phyloP scores from a whole-genome alignment of 1,140 invertebrate genomes.

The Drosophila bocqueti region DNA sequence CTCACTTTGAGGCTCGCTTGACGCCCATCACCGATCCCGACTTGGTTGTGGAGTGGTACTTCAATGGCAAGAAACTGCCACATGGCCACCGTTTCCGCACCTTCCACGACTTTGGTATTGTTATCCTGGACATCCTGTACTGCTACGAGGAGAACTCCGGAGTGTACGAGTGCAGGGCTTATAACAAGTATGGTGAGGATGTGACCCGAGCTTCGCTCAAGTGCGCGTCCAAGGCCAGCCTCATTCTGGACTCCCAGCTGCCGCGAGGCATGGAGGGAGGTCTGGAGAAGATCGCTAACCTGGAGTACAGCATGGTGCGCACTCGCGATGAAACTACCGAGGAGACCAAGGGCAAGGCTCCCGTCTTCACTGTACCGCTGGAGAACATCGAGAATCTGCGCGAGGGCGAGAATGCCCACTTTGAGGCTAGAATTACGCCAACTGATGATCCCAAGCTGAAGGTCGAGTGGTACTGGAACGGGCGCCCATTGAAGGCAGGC shows the following conservation, averaged over 20 bases:
- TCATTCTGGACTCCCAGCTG: slow-evolving; percentile 97
- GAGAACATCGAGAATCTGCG: slow-evolving; percentile 93
- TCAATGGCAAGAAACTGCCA: slow-evolving; percentile 95
- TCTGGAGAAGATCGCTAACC: slow-evolving; percentile 95
- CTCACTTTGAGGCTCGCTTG: slow-evolving; percentile 96
- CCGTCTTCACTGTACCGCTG: slow-evolving; percentile 95
- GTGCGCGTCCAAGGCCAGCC: slow-evolving; percentile 95
- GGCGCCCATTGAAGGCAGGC: slow-evolving; percentile 94
- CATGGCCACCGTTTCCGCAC: slow-evolving; percentile 97
- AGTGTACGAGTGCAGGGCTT: slow-evolving; percentile 95
- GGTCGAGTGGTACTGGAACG: slow-evolving; percentile 98
- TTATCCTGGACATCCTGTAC: slow-evolving; percentile 97
- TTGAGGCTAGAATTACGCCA: slow-evolving; percentile 96
- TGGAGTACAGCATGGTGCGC: slow-evolving; percentile 94
- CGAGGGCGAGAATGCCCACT: slow-evolving; percentile 97
- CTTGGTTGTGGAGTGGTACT: slow-evolving; percentile 97
- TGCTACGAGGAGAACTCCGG: slow-evolving; percentile 99
- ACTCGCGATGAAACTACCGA: slow-evolving; percentile 89
- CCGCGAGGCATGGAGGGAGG: slow-evolving; percentile 97
- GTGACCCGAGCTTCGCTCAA: slow-evolving; percentile 93
- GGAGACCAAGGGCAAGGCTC: slow-evolving; percentile 92
- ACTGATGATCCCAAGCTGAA: slow-evolving; percentile 97
- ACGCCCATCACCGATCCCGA: slow-evolving; percentile 97
- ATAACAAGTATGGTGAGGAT: slow-evolving; percentile 96
- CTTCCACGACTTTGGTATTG: slow-evolving; percentile 98